Evolutionary conservation across 2,113 vertebrate genomes (phyloP).

Genomic region (Anguilla rostrata): DNA sequence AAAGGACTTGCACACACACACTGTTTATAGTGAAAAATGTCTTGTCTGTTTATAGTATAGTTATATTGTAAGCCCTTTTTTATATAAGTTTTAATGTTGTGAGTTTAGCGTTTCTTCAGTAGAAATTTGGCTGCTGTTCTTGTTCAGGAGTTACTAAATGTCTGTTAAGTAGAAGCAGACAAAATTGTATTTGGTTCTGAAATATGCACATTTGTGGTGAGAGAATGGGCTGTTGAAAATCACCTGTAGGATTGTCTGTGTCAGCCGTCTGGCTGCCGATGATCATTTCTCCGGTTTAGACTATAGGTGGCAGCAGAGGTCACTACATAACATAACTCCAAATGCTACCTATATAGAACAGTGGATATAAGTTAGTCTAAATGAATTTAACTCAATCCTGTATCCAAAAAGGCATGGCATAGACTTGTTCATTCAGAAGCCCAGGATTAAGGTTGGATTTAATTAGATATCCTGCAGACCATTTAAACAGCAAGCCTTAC

Average conservation of each 20-base stretch:
- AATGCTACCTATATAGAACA: neutral
- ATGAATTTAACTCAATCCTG: neutral
- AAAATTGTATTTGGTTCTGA: neutral
- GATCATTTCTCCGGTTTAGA: neutral
- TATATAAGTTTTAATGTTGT: too few relatives aligned
- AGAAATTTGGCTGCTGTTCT: too few relatives aligned
- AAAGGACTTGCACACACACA: too few relatives aligned
- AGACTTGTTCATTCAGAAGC: neutral
- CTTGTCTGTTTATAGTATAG: too few relatives aligned
- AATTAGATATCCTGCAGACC: neutral
- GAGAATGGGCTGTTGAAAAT: neutral
- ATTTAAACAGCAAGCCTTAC: neutral
- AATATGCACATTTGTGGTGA: neutral
- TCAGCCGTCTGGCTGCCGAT: neutral
- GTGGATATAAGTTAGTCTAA: neutral
- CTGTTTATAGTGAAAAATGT: too few relatives aligned
- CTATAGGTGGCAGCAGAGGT: constrained; percentile 4
- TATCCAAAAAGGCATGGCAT: neutral
- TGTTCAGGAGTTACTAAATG: too few relatives aligned
- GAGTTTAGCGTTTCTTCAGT: too few relatives aligned
- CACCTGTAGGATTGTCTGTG: neutral
- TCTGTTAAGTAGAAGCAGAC: too few relatives aligned
- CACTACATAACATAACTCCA: neutral
- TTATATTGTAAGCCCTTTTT: too few relatives aligned
- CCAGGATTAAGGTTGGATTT: neutral